These are phyloP conservation scores for Salticus scenicus DNA, from an alignment of 2,888 invertebrate species.

Conservation along the genomic window DNA sequence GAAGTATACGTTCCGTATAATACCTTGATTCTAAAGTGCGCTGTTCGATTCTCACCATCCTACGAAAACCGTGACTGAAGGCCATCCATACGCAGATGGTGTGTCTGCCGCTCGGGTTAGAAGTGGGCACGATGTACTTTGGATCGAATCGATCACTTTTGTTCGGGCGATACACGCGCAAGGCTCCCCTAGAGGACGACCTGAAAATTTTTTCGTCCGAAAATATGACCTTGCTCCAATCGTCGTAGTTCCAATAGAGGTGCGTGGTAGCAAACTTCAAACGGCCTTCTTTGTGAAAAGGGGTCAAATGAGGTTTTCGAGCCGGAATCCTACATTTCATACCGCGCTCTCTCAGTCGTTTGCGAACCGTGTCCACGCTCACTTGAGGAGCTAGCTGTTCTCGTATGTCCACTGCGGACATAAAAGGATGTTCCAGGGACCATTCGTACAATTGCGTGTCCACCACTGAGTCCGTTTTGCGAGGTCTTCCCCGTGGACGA, in stretches of 20 bases:
- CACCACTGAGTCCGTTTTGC: not conserved
- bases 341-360: constrained; percentile 26
- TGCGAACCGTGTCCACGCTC: constrained; percentile 5
- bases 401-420: not conserved
- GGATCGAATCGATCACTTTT: constrained; percentile 23
- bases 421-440: not conserved
- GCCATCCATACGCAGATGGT: constrained; percentile 23
- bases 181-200: not conserved
- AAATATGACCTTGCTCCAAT: constrained; percentile 17
- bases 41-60: not conserved
- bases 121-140: not conserved
- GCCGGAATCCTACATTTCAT: not conserved
- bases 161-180: constrained; percentile 2
- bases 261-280: not conserved
- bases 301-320: constrained; percentile 22
- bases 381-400: not conserved
- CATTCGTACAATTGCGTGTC: too few species aligned
- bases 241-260: not conserved
- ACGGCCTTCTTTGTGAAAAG: not conserved
- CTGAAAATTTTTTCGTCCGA: constrained; percentile 42
- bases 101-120: not conserved
- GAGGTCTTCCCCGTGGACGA: not conserved
- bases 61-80: not conserved
- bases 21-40: not conserved
- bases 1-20: not conserved